phyloP scores from a whole-genome alignment of 2,113 vertebrate species.

The Peucedramus taeniatus region DNA sequence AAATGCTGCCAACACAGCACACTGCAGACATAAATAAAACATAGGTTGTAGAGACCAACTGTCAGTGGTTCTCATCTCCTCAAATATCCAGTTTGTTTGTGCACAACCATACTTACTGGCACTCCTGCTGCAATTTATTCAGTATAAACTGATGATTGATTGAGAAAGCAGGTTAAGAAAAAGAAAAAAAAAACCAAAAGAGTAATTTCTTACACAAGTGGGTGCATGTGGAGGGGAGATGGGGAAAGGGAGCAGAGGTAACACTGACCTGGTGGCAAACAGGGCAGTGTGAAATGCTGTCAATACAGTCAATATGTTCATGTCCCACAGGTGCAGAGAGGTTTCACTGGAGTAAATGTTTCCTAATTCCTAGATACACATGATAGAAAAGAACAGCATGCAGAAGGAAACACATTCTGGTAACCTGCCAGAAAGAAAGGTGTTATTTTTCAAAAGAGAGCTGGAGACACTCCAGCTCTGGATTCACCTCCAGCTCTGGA shows the following conservation, averaged over 20 bases:
- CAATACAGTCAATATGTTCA: not conserved
- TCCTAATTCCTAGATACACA: not conserved
- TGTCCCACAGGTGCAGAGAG: not conserved
- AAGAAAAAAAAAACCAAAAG: too few relatives aligned
- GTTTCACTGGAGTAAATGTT: not conserved
- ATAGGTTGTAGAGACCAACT: not conserved
- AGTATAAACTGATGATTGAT: not conserved
- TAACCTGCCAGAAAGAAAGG: not conserved
- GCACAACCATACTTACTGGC: not conserved
- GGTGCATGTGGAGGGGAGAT: not conserved
- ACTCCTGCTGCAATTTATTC: not conserved
- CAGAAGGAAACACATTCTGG: not conserved
- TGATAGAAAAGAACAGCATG: not conserved
- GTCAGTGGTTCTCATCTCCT: not conserved
- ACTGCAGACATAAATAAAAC: conserved; percentile 22
- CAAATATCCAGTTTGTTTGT: not conserved
- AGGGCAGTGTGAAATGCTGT: not conserved
- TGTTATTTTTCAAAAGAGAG: not conserved
- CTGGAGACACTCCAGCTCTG: not conserved
- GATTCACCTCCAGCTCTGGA: too few relatives aligned
- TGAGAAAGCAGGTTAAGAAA: not conserved
- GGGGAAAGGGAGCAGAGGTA: not conserved
- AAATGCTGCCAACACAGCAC: not conserved
- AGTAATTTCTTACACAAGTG: not conserved
- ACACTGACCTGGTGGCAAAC: fast-evolving